phyloP scores from a whole-genome alignment of 2,888 invertebrate genomes.

The Taenaris catops region DNA sequence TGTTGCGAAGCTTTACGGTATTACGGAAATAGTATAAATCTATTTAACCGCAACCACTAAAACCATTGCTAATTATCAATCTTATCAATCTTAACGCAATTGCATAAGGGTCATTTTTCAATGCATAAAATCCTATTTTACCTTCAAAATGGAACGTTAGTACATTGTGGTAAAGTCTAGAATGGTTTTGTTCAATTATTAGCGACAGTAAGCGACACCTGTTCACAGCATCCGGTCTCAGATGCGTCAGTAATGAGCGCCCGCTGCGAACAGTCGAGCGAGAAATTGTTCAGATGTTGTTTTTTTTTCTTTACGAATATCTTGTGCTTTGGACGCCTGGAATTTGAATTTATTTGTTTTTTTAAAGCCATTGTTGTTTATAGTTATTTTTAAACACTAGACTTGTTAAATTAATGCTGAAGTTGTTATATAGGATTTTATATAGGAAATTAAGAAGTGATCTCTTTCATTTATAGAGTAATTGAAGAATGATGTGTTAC shows the following conservation, averaged over 20 bases:
- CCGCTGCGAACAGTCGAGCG: slow-evolving; percentile 22
- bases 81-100: slow-evolving; percentile 14
- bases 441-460: too few species aligned
- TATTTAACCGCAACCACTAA: slow-evolving; percentile 14
- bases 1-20: too few species aligned
- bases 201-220: slow-evolving; percentile 47
- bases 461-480: too few species aligned
- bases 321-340: too few species aligned
- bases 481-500: too few species aligned
- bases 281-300: slow-evolving; percentile 11
- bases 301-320: background rate
- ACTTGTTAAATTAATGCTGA: too few species aligned
- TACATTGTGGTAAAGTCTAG: slow-evolving; percentile 3
- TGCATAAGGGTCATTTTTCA: slow-evolving; percentile 14
- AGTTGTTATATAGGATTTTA: too few species aligned
- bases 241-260: slow-evolving; percentile 34
- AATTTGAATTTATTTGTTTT: too few species aligned
- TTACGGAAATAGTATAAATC: slow-evolving; percentile 20
- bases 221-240: slow-evolving; percentile 38
- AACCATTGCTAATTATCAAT: slow-evolving; percentile 13
- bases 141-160: slow-evolving; percentile 6
- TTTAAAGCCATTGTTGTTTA: too few species aligned
- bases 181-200: slow-evolving; percentile 27
- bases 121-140: background rate
- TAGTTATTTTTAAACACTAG: too few species aligned